Conservation (phyloP, 2,888 invertebrate species). For the Diarsia rubi region DNA sequence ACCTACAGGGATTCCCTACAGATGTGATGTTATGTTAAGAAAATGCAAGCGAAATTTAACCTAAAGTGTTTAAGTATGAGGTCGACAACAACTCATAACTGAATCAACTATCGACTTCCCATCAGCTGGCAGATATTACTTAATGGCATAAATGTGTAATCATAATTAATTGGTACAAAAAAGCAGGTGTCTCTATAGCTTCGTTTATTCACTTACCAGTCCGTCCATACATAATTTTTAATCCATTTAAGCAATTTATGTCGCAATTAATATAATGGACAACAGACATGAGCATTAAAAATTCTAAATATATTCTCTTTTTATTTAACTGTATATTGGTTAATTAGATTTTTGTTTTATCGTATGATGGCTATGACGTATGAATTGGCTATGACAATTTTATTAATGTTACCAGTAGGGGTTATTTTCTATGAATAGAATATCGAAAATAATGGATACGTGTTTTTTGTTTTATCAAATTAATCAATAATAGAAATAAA, state of each 20-base stretch:
- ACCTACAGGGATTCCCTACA: too few species aligned
- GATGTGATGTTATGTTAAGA: too few species aligned
- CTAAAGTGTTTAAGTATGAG: neutral
- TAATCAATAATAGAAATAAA: too few species aligned
- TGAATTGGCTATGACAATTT: slow-evolving; percentile 1
- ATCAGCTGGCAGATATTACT: slow-evolving; percentile 64
- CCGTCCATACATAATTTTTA: slow-evolving; percentile 47
- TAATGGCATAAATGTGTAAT: slow-evolving; percentile 72
- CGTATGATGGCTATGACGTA: too few species aligned
- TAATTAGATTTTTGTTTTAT: slow-evolving; percentile 35
- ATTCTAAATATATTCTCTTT: slow-evolving; percentile 34
- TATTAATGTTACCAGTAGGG: neutral
- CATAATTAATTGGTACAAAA: slow-evolving; percentile 74
- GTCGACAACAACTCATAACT: neutral
- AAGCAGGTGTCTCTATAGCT: slow-evolving; percentile 69
- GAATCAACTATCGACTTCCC: slow-evolving; percentile 51
- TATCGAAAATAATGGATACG: too few species aligned
- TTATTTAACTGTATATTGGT: slow-evolving; percentile 15
- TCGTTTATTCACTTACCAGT: slow-evolving; percentile 44
- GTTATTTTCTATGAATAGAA: too few species aligned
- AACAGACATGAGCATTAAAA: slow-evolving; percentile 52
- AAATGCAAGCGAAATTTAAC: neutral
- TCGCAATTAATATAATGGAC: slow-evolving; percentile 62
- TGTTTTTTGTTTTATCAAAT: too few species aligned
- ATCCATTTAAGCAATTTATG: slow-evolving; percentile 64